phyloP scores from a whole-genome alignment of 2,113 vertebrate genomes.

The Taxidea taxus region DNA sequence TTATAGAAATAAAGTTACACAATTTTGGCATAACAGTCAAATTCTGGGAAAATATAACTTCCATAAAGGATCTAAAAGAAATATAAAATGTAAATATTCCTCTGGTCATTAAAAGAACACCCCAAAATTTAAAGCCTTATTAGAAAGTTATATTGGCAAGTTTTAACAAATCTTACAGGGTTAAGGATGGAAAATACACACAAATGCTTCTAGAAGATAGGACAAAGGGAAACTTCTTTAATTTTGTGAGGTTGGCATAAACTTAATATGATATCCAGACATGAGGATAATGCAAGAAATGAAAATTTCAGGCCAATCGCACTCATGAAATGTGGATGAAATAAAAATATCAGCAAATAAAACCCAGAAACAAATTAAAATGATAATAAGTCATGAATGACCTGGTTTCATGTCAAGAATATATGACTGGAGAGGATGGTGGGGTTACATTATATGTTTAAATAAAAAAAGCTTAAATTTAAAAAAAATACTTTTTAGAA shows the following conservation, averaged over 20 bases:
- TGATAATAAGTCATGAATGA: background rate
- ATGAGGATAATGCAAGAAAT: background rate
- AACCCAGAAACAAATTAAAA: background rate
- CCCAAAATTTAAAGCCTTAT: background rate
- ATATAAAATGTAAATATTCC: background rate
- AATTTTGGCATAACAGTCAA: background rate
- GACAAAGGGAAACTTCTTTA: background rate
- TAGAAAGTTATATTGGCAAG: background rate
- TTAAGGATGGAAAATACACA: background rate
- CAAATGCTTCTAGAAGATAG: background rate
- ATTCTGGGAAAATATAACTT: background rate
- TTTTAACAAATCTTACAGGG: background rate
- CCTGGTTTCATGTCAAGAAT: background rate
- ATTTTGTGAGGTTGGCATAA: background rate
- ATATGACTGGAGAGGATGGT: too few species aligned
- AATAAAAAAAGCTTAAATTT: too few species aligned
- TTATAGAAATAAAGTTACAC: background rate
- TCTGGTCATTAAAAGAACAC: background rate
- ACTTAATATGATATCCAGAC: background rate
- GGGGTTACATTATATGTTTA: too few species aligned
- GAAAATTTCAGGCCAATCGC: background rate
- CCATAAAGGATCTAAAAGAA: background rate
- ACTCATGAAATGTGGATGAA: background rate
- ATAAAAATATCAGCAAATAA: background rate
- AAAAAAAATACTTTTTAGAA: constrained; percentile 4